phyloP scores from a whole-genome alignment of 2,113 vertebrate genomes.

The Leiothrix lutea region DNA sequence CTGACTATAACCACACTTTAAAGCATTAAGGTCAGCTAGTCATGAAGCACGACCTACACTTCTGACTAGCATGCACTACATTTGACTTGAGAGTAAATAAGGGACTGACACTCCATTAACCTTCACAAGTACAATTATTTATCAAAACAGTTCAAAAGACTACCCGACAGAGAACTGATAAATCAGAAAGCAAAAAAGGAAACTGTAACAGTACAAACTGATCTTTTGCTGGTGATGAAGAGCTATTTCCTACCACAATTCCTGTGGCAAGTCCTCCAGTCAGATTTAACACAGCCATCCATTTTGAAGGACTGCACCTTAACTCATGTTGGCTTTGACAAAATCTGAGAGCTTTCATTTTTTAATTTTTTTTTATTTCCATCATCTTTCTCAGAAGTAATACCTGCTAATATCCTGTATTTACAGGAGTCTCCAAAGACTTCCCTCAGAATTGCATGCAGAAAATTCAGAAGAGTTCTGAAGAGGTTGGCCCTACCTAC shows the following conservation, averaged over 20 bases:
- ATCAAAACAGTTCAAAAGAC: slow-evolving; percentile 63
- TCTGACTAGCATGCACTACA: slow-evolving; percentile 38
- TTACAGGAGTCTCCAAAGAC: not conserved
- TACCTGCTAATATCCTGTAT: not conserved
- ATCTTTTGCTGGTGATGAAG: not conserved
- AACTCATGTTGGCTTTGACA: not conserved
- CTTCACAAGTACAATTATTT: slow-evolving; percentile 70
- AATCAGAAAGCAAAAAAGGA: not conserved
- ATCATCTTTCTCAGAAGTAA: not conserved
- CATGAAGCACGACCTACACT: slow-evolving; percentile 45
- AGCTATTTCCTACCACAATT: not conserved
- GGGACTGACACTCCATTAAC: slow-evolving; percentile 66
- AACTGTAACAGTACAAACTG: not conserved
- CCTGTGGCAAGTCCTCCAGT: not conserved
- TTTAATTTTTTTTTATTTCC: not conserved
- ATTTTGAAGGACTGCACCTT: not conserved
- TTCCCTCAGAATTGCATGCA: not conserved
- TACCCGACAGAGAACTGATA: not conserved
- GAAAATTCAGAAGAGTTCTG: not conserved
- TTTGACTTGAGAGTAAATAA: slow-evolving; percentile 62
- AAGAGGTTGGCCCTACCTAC: not conserved
- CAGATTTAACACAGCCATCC: not conserved
- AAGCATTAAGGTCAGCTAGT: slow-evolving; percentile 49
- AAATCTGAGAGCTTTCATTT: not conserved
- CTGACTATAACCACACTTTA: slow-evolving; percentile 63